Percentiles rank a stretch among this genome's conserved stretches.
phyloP scores from a whole-genome alignment of 2,113 vertebrate genomes.

The Onychorhynchus coronatus region DNA sequence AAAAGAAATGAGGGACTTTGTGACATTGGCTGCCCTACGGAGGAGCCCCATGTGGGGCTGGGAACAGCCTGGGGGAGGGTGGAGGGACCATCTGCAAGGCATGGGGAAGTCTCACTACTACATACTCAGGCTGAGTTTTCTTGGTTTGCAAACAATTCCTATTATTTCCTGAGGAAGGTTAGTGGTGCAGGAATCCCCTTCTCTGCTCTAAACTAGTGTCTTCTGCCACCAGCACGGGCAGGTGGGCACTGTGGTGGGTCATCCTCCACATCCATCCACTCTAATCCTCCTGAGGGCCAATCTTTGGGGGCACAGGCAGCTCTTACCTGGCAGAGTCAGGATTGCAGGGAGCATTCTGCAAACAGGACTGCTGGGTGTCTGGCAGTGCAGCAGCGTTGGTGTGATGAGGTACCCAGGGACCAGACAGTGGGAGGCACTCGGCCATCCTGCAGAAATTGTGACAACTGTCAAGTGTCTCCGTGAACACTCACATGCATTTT shows the following conservation, averaged over 20 bases:
- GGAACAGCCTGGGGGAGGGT: neutral
- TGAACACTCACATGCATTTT: neutral
- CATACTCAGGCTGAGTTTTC: neutral
- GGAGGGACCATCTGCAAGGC: neutral
- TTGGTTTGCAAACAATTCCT: neutral
- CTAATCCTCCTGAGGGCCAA: neutral
- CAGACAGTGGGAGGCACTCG: neutral
- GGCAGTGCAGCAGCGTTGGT: neutral
- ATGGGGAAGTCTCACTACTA: accelerated
- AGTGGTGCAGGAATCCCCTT: neutral
- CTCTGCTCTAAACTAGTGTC: neutral
- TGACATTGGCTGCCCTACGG: neutral
- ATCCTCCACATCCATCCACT: neutral
- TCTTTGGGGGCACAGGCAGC: neutral
- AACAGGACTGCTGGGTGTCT: neutral
- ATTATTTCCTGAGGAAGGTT: too few species aligned
- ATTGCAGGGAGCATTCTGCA: neutral
- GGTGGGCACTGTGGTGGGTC: neutral
- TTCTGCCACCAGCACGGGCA: neutral
- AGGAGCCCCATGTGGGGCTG: neutral
- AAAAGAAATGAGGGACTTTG: neutral
- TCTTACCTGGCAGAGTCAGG: too few species aligned
- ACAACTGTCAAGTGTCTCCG: neutral
- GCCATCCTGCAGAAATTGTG: neutral
- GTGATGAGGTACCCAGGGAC: accelerated